A percentile compares a stretch with the other conserved stretches of the same genome.
These are phyloP conservation scores for Sorex araneus DNA, from an alignment of 2,113 vertebrate genomes.

Conservation along the genomic window DNA sequence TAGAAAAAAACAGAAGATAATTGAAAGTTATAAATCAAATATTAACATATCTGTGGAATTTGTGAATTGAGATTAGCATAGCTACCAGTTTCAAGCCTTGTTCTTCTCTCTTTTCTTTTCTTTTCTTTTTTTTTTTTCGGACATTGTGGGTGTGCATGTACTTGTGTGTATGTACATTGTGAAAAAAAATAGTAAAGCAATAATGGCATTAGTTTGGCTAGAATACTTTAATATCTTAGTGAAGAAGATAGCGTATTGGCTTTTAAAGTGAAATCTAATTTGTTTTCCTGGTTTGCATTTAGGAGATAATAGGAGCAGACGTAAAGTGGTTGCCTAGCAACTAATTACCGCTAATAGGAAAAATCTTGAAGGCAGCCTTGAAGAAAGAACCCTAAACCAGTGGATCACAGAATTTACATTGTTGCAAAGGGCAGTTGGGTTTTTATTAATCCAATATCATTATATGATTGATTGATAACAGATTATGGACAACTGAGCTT, in stretches of 20 bases:
- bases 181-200: background rate
- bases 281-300: background rate
- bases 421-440: background rate
- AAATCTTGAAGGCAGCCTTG: background rate
- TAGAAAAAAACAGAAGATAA: background rate
- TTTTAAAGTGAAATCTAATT: conserved; percentile 37
- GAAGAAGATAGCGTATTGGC: conserved; percentile 15
- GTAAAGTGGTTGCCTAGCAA: conserved; percentile 53
- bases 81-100: background rate
- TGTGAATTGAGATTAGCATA: background rate
- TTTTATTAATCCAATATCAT: conserved; percentile 37
- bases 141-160: no score
- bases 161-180: background rate
- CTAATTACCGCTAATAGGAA: conserved; percentile 31
- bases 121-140: no score
- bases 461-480: background rate
- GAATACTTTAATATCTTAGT: background rate
- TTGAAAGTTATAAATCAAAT: background rate
- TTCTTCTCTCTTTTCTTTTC: no score
- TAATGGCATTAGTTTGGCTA: background rate
- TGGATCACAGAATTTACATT: conserved; percentile 15
- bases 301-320: background rate
- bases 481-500: background rate
- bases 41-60: background rate
- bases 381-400: conserved; percentile 22